Evolutionary conservation across 2,113 vertebrate species (phyloP).

Genomic region (Glareola pratincola): DNA sequence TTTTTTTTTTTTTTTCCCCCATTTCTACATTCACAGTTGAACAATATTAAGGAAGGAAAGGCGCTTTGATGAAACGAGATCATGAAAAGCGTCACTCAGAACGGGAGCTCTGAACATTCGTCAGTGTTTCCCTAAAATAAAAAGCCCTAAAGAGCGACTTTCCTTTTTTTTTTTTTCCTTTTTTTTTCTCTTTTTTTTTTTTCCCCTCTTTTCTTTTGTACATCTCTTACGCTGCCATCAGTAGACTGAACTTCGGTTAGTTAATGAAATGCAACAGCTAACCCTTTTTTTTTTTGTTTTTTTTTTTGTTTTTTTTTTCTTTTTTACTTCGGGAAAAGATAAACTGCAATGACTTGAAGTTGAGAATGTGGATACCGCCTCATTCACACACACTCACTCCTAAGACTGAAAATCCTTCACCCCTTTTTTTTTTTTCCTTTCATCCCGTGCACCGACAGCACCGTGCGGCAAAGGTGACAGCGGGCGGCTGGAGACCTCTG

Average conservation of each 20-base stretch:
- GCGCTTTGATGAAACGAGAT: slow-evolving; percentile 71
- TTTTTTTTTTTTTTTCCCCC: not conserved
- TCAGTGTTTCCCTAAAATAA: slow-evolving; percentile 76
- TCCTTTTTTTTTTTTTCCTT: not conserved
- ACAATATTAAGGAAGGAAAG: slow-evolving; percentile 76
- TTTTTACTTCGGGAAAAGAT: slow-evolving; percentile 51
- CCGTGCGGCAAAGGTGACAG: slow-evolving; percentile 53
- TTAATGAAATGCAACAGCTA: slow-evolving; percentile 80
- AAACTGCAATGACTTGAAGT: slow-evolving; percentile 81
- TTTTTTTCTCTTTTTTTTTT: not conserved
- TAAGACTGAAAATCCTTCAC: slow-evolving; percentile 72
- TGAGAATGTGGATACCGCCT: slow-evolving; percentile 83
- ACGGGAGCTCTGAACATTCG: slow-evolving; percentile 72
- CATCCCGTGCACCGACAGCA: slow-evolving; percentile 36
- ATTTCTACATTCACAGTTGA: slow-evolving; percentile 82
- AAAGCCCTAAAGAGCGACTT: slow-evolving; percentile 73
- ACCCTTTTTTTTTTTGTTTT: slow-evolving; percentile 14
- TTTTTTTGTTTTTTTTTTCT: not conserved
- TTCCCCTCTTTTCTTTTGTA: not conserved
- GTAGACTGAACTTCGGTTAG: slow-evolving; percentile 74
- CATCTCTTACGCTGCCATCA: slow-evolving; percentile 77
- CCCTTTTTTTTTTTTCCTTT: slow-evolving; percentile 29
- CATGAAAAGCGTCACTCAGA: slow-evolving; percentile 55
- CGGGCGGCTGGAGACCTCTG: slow-evolving; percentile 57
- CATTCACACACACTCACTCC: slow-evolving; percentile 85